A percentile compares a stretch with the other conserved stretches of the same genome.
Evolutionary conservation across 2,888 invertebrate species (phyloP).

Genomic region (Dorcus hopei): DNA sequence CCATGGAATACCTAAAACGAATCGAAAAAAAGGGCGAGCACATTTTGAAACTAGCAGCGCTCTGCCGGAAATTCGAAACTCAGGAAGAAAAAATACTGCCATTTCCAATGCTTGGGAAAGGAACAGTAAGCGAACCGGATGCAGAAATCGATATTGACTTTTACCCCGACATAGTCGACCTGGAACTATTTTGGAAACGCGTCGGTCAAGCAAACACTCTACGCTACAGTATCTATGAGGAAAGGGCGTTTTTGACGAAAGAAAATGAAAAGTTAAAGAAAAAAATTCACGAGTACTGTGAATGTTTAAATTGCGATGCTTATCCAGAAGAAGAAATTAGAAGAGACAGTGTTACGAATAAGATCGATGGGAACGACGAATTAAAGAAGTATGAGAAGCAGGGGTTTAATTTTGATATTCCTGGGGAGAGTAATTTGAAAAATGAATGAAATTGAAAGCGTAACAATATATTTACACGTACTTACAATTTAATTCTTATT

Average conservation of each 20-base stretch:
- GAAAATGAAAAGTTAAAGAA: constrained; percentile 37
- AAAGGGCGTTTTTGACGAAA: constrained; percentile 36
- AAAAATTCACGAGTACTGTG: constrained; percentile 36
- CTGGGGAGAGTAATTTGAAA: background rate
- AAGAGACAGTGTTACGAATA: constrained; percentile 3
- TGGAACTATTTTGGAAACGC: constrained; percentile 42
- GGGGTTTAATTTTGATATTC: background rate
- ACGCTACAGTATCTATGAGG: constrained; percentile 39
- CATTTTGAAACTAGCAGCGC: constrained; percentile 58
- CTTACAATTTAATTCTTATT: constrained; percentile 1
- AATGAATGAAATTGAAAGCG: background rate
- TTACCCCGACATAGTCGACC: constrained; percentile 13
- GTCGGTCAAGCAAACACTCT: constrained; percentile 38
- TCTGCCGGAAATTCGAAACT: constrained; percentile 67
- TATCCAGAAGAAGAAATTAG: background rate
- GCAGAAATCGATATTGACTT: constrained; percentile 14
- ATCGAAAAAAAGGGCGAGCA: constrained; percentile 57
- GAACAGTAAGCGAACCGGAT: background rate
- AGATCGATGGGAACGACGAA: constrained; percentile 17
- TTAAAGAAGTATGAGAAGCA: constrained; percentile 14
- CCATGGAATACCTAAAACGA: constrained; percentile 55
- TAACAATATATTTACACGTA: background rate
- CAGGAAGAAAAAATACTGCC: constrained; percentile 55
- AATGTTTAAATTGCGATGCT: constrained; percentile 26
- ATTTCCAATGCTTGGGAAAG: constrained; percentile 23